These are phyloP conservation scores for Hirtodrosophila duncani DNA, from an alignment of 2,888 invertebrate species.

Conservation along the genomic window DNA sequence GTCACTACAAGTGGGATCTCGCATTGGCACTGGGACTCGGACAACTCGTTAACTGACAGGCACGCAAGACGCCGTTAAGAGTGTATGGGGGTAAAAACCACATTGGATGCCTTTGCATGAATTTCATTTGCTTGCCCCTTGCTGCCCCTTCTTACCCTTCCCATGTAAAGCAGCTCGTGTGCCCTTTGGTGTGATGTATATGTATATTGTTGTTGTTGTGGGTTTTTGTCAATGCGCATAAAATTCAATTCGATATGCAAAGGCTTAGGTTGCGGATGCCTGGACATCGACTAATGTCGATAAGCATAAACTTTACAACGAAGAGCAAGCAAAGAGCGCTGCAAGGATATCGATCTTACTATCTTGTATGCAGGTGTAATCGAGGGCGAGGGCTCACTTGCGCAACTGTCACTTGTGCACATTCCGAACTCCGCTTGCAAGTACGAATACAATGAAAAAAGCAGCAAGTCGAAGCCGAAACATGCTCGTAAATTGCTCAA, in stretches of 20 bases:
- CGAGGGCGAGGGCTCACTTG: slow-evolving; percentile 67
- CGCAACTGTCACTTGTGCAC: slow-evolving; percentile 52
- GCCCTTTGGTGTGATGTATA: slow-evolving; percentile 7
- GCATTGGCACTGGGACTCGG: slow-evolving; percentile 29
- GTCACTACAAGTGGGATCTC: slow-evolving; percentile 45
- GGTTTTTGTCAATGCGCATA: slow-evolving; percentile 47
- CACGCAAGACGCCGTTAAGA: slow-evolving; percentile 64
- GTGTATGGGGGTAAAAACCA: slow-evolving; percentile 5
- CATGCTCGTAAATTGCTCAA: slow-evolving; percentile 68
- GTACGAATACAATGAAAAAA: too few relatives aligned
- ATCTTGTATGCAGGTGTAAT: slow-evolving; percentile 57
- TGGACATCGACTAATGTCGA: slow-evolving; percentile 51
- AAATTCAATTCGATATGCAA: slow-evolving; percentile 68
- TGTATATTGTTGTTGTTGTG: slow-evolving; percentile 12
- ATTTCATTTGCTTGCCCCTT: background rate
- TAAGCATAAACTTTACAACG: slow-evolving; percentile 43
- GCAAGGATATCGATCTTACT: slow-evolving; percentile 48
- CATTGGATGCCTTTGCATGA: too few relatives aligned
- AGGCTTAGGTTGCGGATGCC: slow-evolving; percentile 54
- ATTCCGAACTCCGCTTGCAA: slow-evolving; percentile 17
- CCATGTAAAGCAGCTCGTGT: slow-evolving; percentile 46
- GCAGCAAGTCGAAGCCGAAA: slow-evolving; percentile 27
- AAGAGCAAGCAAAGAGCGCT: background rate
- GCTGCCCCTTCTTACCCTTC: background rate
- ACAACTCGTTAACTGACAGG: slow-evolving; percentile 64